Evolutionary conservation across 2,888 invertebrate species (phyloP), one percentile per base, ranked within the genome.

Genomic region (Diaphora mendica): DNA sequence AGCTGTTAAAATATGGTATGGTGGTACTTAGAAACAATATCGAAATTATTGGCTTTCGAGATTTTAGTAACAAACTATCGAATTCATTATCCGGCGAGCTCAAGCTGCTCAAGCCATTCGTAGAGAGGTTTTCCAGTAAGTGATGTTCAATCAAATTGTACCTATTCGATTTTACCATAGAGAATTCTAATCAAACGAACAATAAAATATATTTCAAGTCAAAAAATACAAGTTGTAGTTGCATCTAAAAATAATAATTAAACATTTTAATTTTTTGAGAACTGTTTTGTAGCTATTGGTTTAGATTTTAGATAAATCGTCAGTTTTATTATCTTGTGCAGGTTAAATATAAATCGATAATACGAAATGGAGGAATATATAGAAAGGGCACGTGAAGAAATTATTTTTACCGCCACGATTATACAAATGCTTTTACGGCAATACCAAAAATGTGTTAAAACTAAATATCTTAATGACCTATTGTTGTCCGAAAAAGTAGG

Each of bases 401-500:
- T 55, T 55, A n/a, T 1, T 26, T n/a, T n/a, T 23, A 9, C 51
- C 51, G 23, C 20, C 5, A 55, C 9, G 23, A n/a, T 55, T 64
- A 8, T n/a, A 39, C 23, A n/a, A 35, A 15, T n/a, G 2, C 3
- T 17, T 26, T 39, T n/a, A 55, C n/a, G n/a, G 51, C 55, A 35
- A n/a, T 26, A 23, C 35, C 39, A 65, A 26, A 69, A 23, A 30
- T 59, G 26, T 35, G 39, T 59, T 59, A 26, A 59, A 11, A 59
- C 4, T 7, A 62, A 62, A 62, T 44, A 30, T 2, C 13, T 9
- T 82, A 83, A 87, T 78, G 77, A 73, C 66, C 74, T 71, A 84
- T 88, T 86, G 88, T 87, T 72, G 71, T 81, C 82, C 80, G 39
- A 78, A 86, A 76, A 74, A 33, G 80, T 71, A 35, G 48, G 35